These are phyloP conservation scores for Darwinula stevensoni DNA, from an alignment of 2,888 invertebrate genomes.

Conservation along the genomic window DNA sequence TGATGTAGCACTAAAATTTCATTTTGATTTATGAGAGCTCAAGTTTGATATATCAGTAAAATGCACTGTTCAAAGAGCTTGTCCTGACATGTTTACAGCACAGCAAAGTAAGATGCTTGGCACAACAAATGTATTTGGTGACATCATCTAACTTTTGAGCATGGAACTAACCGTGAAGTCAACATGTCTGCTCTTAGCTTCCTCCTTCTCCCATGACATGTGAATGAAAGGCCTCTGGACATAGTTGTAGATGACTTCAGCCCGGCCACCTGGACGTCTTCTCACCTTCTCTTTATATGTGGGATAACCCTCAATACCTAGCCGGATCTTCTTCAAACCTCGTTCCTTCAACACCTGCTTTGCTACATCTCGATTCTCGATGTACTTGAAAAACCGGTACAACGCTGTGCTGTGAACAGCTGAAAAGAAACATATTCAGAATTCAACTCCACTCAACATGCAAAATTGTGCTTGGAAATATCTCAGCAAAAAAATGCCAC, in stretches of 20 bases:
- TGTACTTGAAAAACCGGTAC: constrained; percentile 96
- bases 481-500: not conserved
- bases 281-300: constrained; percentile 98
- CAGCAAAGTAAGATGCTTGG: too few relatives aligned
- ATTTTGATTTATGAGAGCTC: too few relatives aligned
- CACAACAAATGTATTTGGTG: too few relatives aligned
- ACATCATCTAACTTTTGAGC: too few relatives aligned
- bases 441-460: too few relatives aligned
- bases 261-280: constrained; percentile 68
- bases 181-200: constrained; percentile 92
- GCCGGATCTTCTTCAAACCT: constrained; percentile 87
- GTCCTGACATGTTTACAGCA: too few relatives aligned
- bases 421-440: constrained; percentile 16
- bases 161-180: constrained; percentile 35
- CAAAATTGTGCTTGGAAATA: too few relatives aligned
- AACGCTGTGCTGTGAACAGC: constrained; percentile 79
- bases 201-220: constrained; percentile 99
- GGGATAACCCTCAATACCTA: constrained; percentile 97
- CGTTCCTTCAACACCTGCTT: constrained; percentile 97
- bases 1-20: too few relatives aligned
- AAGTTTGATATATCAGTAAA: too few relatives aligned
- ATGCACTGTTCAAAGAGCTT: too few relatives aligned
- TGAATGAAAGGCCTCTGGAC: constrained; percentile 96
- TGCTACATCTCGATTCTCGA: constrained; percentile 95
- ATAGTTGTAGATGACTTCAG: constrained; percentile 97